phyloP scores from a whole-genome alignment of 2,797 vertebrate species.

The Spinibarbus caldwelli region DNA sequence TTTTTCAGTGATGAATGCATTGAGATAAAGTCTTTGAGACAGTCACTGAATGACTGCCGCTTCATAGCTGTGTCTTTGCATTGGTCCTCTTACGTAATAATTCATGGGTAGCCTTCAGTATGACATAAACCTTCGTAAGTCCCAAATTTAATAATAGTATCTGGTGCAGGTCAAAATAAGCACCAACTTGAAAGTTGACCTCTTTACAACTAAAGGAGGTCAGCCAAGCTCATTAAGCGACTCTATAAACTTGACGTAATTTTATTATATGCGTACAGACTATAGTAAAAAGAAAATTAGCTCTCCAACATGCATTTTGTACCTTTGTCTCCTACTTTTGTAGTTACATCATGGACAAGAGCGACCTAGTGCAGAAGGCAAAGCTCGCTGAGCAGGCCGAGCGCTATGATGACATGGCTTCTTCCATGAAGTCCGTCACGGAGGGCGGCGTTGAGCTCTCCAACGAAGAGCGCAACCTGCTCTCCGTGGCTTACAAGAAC shows the following conservation, averaged over 20 bases:
- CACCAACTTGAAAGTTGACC: slow-evolving; percentile 17
- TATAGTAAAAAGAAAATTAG: not conserved
- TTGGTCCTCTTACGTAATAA: not conserved
- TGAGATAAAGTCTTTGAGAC: not conserved
- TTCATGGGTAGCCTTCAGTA: not conserved
- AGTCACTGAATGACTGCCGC: not conserved
- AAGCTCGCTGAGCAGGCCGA: slow-evolving; percentile 90
- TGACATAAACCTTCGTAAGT: not conserved
- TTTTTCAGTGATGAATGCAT: not conserved
- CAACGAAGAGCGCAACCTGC: slow-evolving; percentile 89
- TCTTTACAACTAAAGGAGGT: slow-evolving; percentile 39
- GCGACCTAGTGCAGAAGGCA: slow-evolving; percentile 93
- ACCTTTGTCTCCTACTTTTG: not conserved
- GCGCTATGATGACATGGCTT: slow-evolving; percentile 91
- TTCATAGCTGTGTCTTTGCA: not conserved
- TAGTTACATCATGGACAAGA: slow-evolving; percentile 88
- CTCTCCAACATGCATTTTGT: not conserved
- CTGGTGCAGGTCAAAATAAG: slow-evolving; percentile 41
- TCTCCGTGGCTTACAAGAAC: slow-evolving; percentile 92
- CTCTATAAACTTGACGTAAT: not conserved
- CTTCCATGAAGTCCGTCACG: slow-evolving; percentile 89
- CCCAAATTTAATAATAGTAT: slow-evolving; percentile 38
- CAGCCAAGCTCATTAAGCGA: slow-evolving; percentile 1
- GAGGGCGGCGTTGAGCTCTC: slow-evolving; percentile 87
- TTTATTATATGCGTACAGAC: not conserved